Percentiles rank a stretch among this genome's conserved stretches.
phyloP scores from a whole-genome alignment of 2,113 vertebrate genomes.

The Colossoma macropomum region DNA sequence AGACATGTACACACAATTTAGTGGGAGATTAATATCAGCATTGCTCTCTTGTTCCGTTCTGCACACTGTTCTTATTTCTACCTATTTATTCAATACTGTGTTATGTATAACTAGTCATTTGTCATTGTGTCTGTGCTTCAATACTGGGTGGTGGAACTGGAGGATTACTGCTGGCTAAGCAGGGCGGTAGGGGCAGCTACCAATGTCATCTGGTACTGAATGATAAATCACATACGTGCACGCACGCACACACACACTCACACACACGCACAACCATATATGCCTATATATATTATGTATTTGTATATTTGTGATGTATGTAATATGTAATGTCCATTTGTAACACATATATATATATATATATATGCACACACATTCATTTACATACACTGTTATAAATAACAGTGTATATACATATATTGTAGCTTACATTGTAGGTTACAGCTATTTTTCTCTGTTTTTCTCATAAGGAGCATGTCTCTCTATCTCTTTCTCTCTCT shows the following conservation, averaged over 20 bases:
- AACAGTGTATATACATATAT: too few species aligned
- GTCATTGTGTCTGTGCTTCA: constrained; percentile 34
- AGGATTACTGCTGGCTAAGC: constrained; percentile 46
- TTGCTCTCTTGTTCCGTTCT: constrained; percentile 8
- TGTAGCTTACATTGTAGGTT: too few species aligned
- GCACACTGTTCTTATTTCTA: constrained; percentile 12
- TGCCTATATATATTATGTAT: too few species aligned
- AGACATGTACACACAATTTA: background rate
- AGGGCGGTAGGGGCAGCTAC: constrained; percentile 2
- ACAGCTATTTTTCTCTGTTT: too few species aligned
- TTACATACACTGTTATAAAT: too few species aligned
- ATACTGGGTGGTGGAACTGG: constrained; percentile 4
- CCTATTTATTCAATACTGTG: background rate
- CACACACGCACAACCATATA: background rate
- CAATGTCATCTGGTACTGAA: constrained; percentile 34
- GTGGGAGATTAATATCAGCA: background rate
- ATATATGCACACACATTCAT: too few species aligned
- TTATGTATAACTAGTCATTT: constrained; percentile 40
- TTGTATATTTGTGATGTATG: too few species aligned
- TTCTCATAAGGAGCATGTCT: too few species aligned
- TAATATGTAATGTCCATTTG: too few species aligned
- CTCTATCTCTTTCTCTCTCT: too few species aligned
- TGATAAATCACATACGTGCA: constrained; percentile 41
- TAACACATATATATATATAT: too few species aligned
- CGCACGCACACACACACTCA: background rate